phyloP scores from a whole-genome alignment of 2,888 invertebrate species.

The Drosophila falleni region DNA sequence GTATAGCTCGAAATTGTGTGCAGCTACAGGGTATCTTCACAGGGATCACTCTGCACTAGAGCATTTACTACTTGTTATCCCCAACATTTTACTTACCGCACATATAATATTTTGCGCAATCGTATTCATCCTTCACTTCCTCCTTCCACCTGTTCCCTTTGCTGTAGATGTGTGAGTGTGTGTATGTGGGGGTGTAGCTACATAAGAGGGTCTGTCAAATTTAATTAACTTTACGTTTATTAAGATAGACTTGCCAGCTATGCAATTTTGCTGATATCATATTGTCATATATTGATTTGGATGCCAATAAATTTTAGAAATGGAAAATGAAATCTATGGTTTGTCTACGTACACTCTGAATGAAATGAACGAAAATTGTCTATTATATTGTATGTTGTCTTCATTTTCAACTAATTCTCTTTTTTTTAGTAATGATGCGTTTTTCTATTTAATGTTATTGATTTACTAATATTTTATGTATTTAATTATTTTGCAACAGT shows the following conservation, averaged over 20 bases:
- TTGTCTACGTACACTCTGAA: neutral
- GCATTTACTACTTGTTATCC: constrained; percentile 11
- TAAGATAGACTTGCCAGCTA: constrained; percentile 31
- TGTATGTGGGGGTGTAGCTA: neutral
- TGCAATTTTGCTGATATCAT: constrained; percentile 48
- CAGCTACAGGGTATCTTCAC: neutral
- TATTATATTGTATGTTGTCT: too few species aligned
- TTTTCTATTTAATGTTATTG: too few species aligned
- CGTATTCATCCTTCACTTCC: constrained; percentile 18
- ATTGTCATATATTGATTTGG: constrained; percentile 23
- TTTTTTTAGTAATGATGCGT: too few species aligned
- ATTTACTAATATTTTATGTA: too few species aligned
- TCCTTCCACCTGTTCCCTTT: neutral
- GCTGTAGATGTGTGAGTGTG: neutral
- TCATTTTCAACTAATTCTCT: too few species aligned
- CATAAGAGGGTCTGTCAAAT: constrained; percentile 30
- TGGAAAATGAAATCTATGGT: neutral
- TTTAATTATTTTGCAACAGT: too few species aligned
- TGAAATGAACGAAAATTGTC: neutral
- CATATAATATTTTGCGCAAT: constrained; percentile 29
- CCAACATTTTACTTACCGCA: constrained; percentile 36
- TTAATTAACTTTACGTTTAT: constrained; percentile 56
- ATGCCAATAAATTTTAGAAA: neutral
- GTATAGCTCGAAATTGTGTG: neutral
- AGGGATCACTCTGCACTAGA: neutral